Conservation (phyloP, 2,797 vertebrate genomes). For the Myiotriccus ornatus region DNA sequence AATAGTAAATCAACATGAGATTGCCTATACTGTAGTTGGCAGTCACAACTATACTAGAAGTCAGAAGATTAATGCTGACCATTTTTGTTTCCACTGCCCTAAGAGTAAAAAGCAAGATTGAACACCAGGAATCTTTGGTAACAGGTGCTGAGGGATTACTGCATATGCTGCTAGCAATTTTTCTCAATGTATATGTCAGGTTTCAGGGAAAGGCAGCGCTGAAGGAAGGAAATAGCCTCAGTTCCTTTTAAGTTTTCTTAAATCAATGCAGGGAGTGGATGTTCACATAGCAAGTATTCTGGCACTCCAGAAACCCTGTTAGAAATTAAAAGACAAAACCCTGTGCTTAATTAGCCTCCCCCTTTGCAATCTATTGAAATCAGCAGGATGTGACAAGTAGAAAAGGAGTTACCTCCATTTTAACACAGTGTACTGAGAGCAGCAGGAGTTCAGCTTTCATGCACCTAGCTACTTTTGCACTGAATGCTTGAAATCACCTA, state of each 20-base stretch:
- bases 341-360: background rate
- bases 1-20: constrained; percentile 49
- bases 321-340: background rate
- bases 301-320: background rate
- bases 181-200: background rate
- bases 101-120: constrained; percentile 48
- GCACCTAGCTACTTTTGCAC: background rate
- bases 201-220: background rate
- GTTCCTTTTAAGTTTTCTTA: background rate
- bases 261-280: background rate
- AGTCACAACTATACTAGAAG: constrained; percentile 16
- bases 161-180: background rate
- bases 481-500: background rate
- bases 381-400: background rate
- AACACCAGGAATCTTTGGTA: constrained; percentile 10
- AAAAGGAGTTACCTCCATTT: background rate
- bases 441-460: background rate
- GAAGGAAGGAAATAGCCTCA: background rate
- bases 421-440: background rate
- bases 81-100: constrained; percentile 52
- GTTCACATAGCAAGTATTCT: background rate
- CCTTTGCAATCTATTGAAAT: background rate
- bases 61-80: constrained; percentile 48
- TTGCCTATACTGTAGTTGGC: background rate
- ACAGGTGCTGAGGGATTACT: constrained; percentile 35